Percentiles rank a stretch among this genome's conserved stretches.
Conservation (phyloP, 2,113 vertebrate genomes). For the Theristicus caerulescens region DNA sequence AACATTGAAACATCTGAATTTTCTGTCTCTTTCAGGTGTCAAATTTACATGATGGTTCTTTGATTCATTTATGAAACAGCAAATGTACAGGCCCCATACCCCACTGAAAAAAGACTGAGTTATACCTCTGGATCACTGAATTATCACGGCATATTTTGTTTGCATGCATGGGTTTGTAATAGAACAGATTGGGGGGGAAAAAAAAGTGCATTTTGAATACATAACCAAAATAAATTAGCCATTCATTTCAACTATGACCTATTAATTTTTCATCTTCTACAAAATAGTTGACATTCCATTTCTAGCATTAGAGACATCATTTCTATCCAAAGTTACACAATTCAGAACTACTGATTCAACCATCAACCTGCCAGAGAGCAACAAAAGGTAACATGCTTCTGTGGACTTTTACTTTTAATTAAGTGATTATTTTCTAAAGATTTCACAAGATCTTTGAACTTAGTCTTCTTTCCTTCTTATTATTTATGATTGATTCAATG, state of each 20-base stretch:
- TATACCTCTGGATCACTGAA: neutral
- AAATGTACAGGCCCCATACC: neutral
- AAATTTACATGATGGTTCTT: neutral
- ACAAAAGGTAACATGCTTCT: neutral
- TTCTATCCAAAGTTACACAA: neutral
- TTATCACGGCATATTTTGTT: neutral
- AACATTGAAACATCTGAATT: neutral
- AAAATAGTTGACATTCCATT: neutral
- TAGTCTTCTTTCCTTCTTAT: neutral
- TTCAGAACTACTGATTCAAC: neutral
- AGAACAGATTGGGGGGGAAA: neutral
- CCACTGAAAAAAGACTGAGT: neutral
- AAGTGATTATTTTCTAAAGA: neutral
- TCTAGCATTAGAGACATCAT: neutral
- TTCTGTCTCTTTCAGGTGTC: neutral
- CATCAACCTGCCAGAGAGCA: neutral
- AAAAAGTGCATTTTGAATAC: neutral
- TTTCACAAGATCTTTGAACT: neutral
- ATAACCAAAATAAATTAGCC: neutral
- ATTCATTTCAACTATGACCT: neutral
- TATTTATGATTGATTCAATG: neutral
- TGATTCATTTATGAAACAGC: neutral
- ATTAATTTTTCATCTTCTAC: neutral
- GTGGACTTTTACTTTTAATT: neutral
- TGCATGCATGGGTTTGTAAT: neutral